Evolutionary conservation across 2,113 vertebrate genomes (phyloP), one percentile per base, ranked within the genome.

Genomic region (Lepisosteus oculatus): DNA sequence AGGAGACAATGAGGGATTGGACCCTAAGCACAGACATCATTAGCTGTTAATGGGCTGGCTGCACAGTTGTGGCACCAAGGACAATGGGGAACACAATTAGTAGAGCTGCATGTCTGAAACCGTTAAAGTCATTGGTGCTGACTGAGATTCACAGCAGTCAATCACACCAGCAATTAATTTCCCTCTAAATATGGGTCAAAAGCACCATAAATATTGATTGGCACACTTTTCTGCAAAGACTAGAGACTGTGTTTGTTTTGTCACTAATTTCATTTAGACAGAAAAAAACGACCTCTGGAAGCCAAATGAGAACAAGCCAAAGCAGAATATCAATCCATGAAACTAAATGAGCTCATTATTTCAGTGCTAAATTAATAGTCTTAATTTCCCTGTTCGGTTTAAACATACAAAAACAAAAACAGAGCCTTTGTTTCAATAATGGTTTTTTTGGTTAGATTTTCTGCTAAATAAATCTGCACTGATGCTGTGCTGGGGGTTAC

Each of bases 1-100:
- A 13, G 62, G 15, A 42, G 62, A 64, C 62, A 64, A 64, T 64
- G 62, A 64, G 62, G 8, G 62, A 64, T 64, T 64, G 62, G 62
- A 64, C 62, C 62, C 62, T 15, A 43, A 64, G 62, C 17, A 42
- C 62, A 64, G 62, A 64, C 62, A 64, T 41, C 42, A 64, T 64
- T 64, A 64, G 62, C 5, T 17, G 8, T 9, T 64, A 61, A 61
- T 64, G 62, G 62, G 17, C 17, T 41, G 17, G 8, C 17, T 41
- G 62, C 62, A 9, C 17, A 3, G 13, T 64, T 43, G 62, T 12
- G 8, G 17, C 42, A 43, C 15, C 62, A 64, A 61, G 59, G 59
- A 61, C 59, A 61, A 61, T 6, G 59, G 17, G 17, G 14, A 11
- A 17, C 17, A 3, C 62, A 64, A 64, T 64, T 64, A 64, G 62